These are phyloP conservation scores for Cynocephalus volans DNA, from an alignment of 2,113 vertebrate species.

Conservation along the genomic window DNA sequence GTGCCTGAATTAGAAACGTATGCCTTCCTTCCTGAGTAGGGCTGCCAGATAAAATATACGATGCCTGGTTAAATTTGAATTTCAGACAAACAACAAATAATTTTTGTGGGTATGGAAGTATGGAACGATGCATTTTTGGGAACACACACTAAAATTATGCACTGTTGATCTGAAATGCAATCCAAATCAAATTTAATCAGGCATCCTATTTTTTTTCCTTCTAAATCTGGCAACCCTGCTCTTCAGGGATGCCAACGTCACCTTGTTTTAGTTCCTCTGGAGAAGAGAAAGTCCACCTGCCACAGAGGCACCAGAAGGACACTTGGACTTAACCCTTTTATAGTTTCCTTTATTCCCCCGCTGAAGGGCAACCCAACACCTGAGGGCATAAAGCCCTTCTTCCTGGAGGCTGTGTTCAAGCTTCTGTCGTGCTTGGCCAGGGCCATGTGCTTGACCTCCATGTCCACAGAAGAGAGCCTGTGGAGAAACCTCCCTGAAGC, in stretches of 20 bases:
- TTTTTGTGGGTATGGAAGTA: neutral
- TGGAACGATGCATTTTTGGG: neutral
- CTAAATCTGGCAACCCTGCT: neutral
- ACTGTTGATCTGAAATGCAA: constrained; percentile 33
- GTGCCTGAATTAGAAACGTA: neutral
- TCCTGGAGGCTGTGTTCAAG: neutral
- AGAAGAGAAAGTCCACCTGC: neutral
- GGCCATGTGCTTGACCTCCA: accelerated
- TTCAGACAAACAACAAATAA: neutral
- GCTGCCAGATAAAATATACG: constrained; percentile 52
- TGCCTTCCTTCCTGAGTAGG: neutral
- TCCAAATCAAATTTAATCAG: neutral
- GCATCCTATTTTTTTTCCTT: neutral
- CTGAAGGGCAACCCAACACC: neutral
- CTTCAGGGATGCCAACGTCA: neutral
- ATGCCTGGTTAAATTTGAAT: neutral
- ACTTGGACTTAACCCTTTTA: neutral
- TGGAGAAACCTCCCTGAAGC: neutral
- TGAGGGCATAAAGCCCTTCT: neutral
- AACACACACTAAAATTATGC: neutral
- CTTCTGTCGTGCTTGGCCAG: neutral
- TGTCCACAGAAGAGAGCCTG: neutral
- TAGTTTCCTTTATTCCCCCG: neutral
- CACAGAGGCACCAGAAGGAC: neutral
- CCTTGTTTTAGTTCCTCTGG: neutral